Conservation (phyloP, 1,140 invertebrate species). For the Euwallacea similis region DNA sequence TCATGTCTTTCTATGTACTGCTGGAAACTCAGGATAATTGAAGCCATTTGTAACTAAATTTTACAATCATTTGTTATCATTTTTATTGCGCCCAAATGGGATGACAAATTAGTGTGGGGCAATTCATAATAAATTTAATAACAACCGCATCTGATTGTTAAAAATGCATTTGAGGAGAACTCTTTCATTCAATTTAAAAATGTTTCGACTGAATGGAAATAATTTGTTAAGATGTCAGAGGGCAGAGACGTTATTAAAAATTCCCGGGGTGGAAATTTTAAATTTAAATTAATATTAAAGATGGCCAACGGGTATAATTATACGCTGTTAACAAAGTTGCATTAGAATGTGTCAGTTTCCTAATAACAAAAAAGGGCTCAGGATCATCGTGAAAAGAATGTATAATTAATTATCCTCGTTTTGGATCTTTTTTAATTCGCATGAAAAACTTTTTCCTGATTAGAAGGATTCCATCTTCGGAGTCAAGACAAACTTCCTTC, state of each 20-base stretch:
- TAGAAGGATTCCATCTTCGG: too few relatives aligned
- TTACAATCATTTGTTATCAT: too few relatives aligned
- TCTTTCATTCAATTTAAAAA: neutral
- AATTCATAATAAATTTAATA: neutral
- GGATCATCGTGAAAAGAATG: neutral
- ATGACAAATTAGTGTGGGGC: too few relatives aligned
- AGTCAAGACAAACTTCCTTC: too few relatives aligned
- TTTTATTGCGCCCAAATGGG: too few relatives aligned
- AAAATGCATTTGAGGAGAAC: neutral
- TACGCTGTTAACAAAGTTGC: neutral
- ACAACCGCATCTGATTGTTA: neutral
- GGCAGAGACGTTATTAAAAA: slow-evolving; percentile 5
- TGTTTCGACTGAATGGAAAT: slow-evolving; percentile 5
- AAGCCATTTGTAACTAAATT: too few relatives aligned
- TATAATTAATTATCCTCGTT: too few relatives aligned
- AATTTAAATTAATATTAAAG: slow-evolving; percentile 9
- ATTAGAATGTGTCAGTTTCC: neutral
- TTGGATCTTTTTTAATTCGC: too few relatives aligned
- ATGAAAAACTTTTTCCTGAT: too few relatives aligned
- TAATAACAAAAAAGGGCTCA: slow-evolving; percentile 4
- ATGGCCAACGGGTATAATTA: neutral
- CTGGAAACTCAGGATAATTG: too few relatives aligned
- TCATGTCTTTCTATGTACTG: too few relatives aligned
- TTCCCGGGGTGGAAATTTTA: neutral
- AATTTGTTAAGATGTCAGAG: slow-evolving; percentile 12